Evolutionary conservation across 1,140 invertebrate genomes (phyloP).

Genomic region (Drosophila setifemur): DNA sequence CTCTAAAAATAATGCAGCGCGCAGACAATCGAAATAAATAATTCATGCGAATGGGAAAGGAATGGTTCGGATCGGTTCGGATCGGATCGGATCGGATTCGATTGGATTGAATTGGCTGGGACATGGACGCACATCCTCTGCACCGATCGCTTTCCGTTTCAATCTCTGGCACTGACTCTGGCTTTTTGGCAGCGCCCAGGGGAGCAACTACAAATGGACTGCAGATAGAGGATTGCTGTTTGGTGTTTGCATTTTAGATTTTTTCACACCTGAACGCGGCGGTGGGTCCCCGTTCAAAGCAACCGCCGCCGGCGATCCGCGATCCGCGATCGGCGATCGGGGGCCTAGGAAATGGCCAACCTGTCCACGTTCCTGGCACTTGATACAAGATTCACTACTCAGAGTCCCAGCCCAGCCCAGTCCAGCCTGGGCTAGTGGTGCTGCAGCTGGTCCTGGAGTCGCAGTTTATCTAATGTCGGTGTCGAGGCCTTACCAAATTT

Average conservation of each 20-base stretch:
- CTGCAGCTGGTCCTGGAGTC: constrained; percentile 9
- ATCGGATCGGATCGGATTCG: too few species aligned
- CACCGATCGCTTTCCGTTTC: constrained; percentile 38
- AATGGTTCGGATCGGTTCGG: too few species aligned
- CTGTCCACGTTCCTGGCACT: constrained; percentile 66
- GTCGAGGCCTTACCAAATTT: constrained; percentile 65
- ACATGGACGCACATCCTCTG: constrained; percentile 43
- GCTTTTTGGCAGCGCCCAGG: constrained; percentile 64
- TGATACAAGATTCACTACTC: constrained; percentile 40
- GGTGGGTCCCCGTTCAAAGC: constrained; percentile 75
- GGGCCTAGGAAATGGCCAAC: constrained; percentile 43
- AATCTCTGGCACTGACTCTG: constrained; percentile 20
- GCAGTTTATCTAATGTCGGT: constrained; percentile 75
- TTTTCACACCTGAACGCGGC: constrained; percentile 66
- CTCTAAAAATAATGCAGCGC: constrained; percentile 58
- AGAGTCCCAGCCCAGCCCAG: background rate
- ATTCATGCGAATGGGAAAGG: constrained; percentile 63
- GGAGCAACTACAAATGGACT: constrained; percentile 76
- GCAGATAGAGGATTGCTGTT: constrained; percentile 24
- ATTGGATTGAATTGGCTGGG: too few species aligned
- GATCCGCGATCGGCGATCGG: too few species aligned
- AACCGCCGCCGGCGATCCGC: constrained; percentile 53
- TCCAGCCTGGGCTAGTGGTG: too few species aligned
- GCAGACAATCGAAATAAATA: constrained; percentile 78
- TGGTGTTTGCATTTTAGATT: constrained; percentile 80